Conservation (phyloP, 2,113 vertebrate genomes). For the Phycodurus eques region DNA sequence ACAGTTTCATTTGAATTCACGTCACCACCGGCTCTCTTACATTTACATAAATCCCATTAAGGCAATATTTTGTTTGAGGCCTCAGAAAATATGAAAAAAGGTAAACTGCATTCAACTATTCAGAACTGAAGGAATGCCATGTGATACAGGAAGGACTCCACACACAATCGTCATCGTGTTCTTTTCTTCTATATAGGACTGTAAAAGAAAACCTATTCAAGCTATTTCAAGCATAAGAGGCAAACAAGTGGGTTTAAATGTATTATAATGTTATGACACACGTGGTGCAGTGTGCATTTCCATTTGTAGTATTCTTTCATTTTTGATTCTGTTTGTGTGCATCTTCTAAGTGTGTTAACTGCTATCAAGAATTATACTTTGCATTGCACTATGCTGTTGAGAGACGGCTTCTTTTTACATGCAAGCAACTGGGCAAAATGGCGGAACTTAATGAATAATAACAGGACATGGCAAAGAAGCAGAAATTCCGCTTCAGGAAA, state of each 20-base stretch:
- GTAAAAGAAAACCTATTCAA: background rate
- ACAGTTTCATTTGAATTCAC: background rate
- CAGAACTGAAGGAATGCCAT: background rate
- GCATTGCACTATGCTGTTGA: background rate
- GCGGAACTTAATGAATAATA: background rate
- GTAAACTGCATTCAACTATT: background rate
- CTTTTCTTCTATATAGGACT: background rate
- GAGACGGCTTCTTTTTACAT: background rate
- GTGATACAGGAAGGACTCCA: background rate
- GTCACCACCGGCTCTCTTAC: background rate
- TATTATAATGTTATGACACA: background rate
- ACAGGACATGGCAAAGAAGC: background rate
- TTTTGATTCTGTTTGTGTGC: background rate
- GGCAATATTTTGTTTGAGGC: background rate
- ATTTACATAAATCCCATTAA: background rate
- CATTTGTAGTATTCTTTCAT: background rate
- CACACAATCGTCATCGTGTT: background rate
- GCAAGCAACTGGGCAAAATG: background rate
- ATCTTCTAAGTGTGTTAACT: background rate
- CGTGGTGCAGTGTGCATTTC: background rate
- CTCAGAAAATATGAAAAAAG: background rate
- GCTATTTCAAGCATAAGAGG: background rate
- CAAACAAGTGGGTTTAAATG: background rate
- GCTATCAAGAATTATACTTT: background rate
- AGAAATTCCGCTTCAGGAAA: constrained; percentile 11